These are phyloP conservation scores for Vultur gryphus DNA, from an alignment of 2,797 vertebrate genomes.

Conservation along the genomic window DNA sequence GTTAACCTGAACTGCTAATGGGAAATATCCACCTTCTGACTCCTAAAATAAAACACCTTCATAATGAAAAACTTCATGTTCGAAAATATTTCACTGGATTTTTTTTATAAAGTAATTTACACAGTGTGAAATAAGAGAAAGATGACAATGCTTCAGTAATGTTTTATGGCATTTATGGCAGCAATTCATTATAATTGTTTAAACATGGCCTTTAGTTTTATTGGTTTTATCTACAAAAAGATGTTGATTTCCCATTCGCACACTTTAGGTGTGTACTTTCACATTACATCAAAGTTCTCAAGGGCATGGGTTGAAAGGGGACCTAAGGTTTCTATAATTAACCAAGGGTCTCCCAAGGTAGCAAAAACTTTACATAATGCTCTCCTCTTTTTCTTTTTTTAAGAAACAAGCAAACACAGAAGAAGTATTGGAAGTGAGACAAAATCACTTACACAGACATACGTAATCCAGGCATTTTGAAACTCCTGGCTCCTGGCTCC, in stretches of 20 bases:
- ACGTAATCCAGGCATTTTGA: not conserved
- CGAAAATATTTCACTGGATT: not conserved
- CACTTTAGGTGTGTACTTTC: constrained; percentile 39
- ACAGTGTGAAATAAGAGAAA: not conserved
- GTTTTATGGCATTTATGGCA: not conserved
- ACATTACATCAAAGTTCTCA: constrained; percentile 19
- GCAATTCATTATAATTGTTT: constrained; percentile 17
- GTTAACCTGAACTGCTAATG: not conserved
- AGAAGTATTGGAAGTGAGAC: not conserved
- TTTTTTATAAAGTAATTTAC: not conserved
- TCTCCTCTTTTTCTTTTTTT: not conserved
- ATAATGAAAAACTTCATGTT: not conserved
- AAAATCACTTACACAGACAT: not conserved
- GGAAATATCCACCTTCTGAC: not conserved
- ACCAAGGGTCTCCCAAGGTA: not conserved
- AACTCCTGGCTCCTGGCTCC: not conserved
- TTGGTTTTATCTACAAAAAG: constrained; percentile 49
- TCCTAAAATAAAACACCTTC: not conserved
- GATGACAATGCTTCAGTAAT: not conserved
- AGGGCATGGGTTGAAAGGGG: not conserved
- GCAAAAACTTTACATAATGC: not conserved
- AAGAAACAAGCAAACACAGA: not conserved
- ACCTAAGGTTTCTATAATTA: not conserved
- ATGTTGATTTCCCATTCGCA: constrained; percentile 47
- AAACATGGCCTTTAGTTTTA: constrained; percentile 36